Base-by-base conservation (phyloP, 2,888 invertebrate species). In the Phasia obesa region DNA sequence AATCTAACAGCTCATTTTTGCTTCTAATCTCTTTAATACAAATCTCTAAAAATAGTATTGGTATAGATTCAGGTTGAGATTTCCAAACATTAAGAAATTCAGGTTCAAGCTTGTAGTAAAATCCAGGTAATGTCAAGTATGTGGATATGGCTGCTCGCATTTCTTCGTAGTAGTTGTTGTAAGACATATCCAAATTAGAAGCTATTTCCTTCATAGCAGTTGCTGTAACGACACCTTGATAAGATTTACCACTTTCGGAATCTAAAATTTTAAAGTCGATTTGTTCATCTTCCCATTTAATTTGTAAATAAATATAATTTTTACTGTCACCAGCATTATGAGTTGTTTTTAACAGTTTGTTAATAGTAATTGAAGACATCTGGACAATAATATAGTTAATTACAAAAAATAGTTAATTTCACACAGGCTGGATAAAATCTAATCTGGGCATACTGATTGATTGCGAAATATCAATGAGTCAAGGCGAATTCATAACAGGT, bases 31-130 rank as follows among this genome's bases (percentile, higher is more conserved):
- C 70, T 62, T 79, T 76, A 27, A 83, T 60, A 9, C 49, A 2
- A 21, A 83, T 62, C 13, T 83, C 83, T 59, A 79, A 42, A 76
- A 27, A 79, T 42, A 83, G 15, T 64, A 79, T 79, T 7, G 79
- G 67, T 27, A 83, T 69, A 0, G 75, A 71, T 35, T 71, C 75
- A 3, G 53, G 53, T 51, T 79, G 70, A 15, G 79, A 42, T 57
- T 83, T 83, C 79, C 83, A 83, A 5, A 79, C 17, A 13, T 79
- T 71, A 9, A 83, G 21, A 13, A 67, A 47, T n/a, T 81, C 71
- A 15, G 51, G 47, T 49, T 83, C 78, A 0, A 83, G 49, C 57
- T 83, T 83, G 25, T 83, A 83, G 19, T 71, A 71, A 21, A 60
- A 83, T 0, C 83, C 79, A 2, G 83, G 67, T 17, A 83, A 51